These are phyloP conservation scores for Scaptomyza parva DNA, from an alignment of 2,888 invertebrate species.

Conservation along the genomic window DNA sequence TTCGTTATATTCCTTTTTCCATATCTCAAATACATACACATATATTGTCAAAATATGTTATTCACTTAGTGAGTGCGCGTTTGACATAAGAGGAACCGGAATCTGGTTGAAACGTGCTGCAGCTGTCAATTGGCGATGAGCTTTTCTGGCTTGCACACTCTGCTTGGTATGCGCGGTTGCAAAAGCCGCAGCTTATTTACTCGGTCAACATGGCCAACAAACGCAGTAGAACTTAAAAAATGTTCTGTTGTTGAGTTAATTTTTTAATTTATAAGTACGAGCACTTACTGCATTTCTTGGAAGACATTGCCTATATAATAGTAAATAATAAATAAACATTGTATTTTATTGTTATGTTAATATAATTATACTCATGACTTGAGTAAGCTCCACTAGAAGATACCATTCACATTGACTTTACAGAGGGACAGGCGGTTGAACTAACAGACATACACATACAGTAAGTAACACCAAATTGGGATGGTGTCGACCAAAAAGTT, in stretches of 20 bases:
- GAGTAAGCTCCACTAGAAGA: too few relatives aligned
- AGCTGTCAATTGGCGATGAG: slow-evolving; percentile 60
- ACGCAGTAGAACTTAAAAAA: too few relatives aligned
- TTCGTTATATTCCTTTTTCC: slow-evolving; percentile 51
- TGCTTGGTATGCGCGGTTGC: slow-evolving; percentile 45
- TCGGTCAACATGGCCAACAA: slow-evolving; percentile 35
- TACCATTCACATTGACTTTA: too few relatives aligned
- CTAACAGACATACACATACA: too few relatives aligned
- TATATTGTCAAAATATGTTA: neutral
- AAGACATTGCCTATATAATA: too few relatives aligned
- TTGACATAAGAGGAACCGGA: slow-evolving; percentile 33
- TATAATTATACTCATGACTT: too few relatives aligned
- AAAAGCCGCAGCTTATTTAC: slow-evolving; percentile 62
- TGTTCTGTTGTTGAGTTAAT: slow-evolving; percentile 20
- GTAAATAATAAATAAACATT: too few relatives aligned
- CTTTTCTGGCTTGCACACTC: slow-evolving; percentile 30
- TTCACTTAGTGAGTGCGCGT: slow-evolving; percentile 6
- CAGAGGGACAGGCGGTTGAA: too few relatives aligned
- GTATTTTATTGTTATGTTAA: too few relatives aligned
- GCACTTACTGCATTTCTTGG: too few relatives aligned
- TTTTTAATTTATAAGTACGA: slow-evolving; percentile 18
- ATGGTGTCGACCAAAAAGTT: too few relatives aligned
- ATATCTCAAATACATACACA: slow-evolving; percentile 8
- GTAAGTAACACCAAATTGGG: too few relatives aligned
- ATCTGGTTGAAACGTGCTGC: slow-evolving; percentile 39